Conservation (phyloP, 2,797 vertebrate genomes). For the Coregonus sp. region DNA sequence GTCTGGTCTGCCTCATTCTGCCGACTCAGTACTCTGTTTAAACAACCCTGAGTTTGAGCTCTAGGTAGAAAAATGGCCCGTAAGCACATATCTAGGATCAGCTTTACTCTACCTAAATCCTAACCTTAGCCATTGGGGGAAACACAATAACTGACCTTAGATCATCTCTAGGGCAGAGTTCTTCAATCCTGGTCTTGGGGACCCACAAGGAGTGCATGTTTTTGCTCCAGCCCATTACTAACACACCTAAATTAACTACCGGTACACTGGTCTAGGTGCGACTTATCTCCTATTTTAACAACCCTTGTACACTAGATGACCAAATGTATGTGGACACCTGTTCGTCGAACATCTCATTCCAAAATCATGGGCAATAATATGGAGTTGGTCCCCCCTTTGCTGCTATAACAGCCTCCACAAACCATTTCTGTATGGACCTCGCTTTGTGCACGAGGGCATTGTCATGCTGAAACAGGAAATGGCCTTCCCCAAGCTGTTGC, state of each 20-base stretch:
- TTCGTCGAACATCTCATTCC: too few relatives aligned
- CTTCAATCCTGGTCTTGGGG: background rate
- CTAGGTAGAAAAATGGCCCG: background rate
- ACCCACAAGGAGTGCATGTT: background rate
- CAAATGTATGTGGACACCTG: too few relatives aligned
- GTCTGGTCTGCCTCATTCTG: background rate
- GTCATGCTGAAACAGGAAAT: too few relatives aligned
- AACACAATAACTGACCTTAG: background rate
- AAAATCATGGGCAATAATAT: too few relatives aligned
- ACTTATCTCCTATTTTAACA: background rate
- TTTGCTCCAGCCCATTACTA: background rate
- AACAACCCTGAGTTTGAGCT: background rate
- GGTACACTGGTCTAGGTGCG: too few relatives aligned
- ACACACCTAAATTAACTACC: background rate
- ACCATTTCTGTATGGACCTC: too few relatives aligned
- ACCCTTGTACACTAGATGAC: background rate
- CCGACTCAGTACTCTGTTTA: background rate
- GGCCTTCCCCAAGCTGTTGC: too few relatives aligned
- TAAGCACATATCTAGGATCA: background rate
- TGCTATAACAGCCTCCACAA: too few relatives aligned
- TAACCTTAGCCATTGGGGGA: background rate
- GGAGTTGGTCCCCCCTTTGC: too few relatives aligned
- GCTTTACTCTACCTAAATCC: background rate
- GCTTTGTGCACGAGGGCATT: too few relatives aligned
- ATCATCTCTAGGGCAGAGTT: background rate